phyloP scores from a whole-genome alignment of 23 tunicate genomes.

The Styela clava region DNA sequence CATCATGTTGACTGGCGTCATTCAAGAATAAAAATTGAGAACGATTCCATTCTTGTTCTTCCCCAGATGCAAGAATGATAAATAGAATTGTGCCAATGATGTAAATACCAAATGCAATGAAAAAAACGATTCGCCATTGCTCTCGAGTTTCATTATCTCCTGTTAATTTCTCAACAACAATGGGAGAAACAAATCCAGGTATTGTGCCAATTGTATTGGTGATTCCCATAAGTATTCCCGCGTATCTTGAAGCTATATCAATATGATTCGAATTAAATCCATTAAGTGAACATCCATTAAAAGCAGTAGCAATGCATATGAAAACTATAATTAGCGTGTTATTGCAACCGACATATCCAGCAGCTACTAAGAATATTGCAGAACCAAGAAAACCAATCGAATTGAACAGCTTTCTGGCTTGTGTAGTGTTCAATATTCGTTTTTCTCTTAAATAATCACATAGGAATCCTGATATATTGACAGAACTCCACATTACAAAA shows the following conservation, averaged over 20 bases:
- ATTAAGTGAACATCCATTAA: slow-evolving; percentile 45
- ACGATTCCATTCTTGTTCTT: slow-evolving; percentile 56
- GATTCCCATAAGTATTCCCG: slow-evolving; percentile 85
- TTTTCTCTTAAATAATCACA: slow-evolving; percentile 1
- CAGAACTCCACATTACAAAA: slow-evolving; percentile 16
- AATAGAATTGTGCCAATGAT: slow-evolving; percentile 39
- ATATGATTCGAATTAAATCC: slow-evolving; percentile 77
- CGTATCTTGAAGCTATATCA: slow-evolving; percentile 72
- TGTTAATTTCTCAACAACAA: slow-evolving; percentile 64
- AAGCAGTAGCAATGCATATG: slow-evolving; percentile 64
- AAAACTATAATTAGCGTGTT: slow-evolving; percentile 39
- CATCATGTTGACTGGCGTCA: no score
- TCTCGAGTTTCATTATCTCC: slow-evolving; percentile 30
- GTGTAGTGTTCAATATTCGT: background rate
- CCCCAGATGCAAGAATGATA: slow-evolving; percentile 42
- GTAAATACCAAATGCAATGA: slow-evolving; percentile 52
- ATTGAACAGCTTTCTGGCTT: slow-evolving; percentile 15
- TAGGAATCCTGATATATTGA: slow-evolving; percentile 7
- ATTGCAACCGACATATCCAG: slow-evolving; percentile 75
- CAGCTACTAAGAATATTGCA: slow-evolving; percentile 56
- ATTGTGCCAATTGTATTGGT: slow-evolving; percentile 74
- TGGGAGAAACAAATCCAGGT: slow-evolving; percentile 75
- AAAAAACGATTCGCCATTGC: slow-evolving; percentile 55
- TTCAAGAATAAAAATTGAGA: no score
- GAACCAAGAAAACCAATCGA: slow-evolving; percentile 40